Evolutionary conservation across 2,797 vertebrate species (phyloP).

Genomic region (Oreonectes daqikongensis): DNA sequence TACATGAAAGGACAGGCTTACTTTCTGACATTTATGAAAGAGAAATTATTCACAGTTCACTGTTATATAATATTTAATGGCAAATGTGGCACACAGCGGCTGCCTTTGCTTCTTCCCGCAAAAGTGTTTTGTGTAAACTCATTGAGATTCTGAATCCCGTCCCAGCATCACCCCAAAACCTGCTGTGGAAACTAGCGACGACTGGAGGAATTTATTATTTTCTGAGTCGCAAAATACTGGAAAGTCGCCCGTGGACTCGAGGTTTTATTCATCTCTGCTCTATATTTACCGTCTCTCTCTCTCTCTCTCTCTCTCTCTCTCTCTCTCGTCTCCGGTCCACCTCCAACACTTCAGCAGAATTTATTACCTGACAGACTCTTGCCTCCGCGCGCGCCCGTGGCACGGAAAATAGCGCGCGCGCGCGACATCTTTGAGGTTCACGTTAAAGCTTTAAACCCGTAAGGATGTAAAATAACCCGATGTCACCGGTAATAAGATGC

Average conservation of each 20-base stretch:
- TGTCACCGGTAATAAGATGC: conserved; percentile 50
- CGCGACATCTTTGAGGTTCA: conserved; percentile 41
- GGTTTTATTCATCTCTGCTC: conserved; percentile 13
- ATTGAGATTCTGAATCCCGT: not conserved
- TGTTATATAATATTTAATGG: conserved; percentile 7
- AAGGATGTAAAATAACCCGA: conserved; percentile 57
- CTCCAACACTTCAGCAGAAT: conserved; percentile 55
- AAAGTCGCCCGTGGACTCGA: not conserved
- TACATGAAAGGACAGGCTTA: not conserved
- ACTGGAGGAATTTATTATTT: conserved; percentile 7
- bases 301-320: not conserved
- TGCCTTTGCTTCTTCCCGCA: not conserved
- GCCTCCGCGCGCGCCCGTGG: conserved; percentile 52
- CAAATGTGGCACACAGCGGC: not conserved
- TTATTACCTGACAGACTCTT: conserved; percentile 70
- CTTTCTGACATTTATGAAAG: not conserved
- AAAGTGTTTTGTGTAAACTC: not conserved
- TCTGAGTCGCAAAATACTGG: conserved; percentile 11
- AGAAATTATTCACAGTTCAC: not conserved
- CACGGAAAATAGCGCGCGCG: conserved; percentile 47
- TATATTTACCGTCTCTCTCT: conserved; percentile 31
- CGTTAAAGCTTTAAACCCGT: conserved; percentile 42
- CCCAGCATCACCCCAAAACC: not conserved
- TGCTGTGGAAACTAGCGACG: not conserved
- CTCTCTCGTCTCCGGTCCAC: conserved; percentile 52